Base-by-base conservation (phyloP, 2,797 vertebrate genomes). In the Limnodromus scolopaceus region DNA sequence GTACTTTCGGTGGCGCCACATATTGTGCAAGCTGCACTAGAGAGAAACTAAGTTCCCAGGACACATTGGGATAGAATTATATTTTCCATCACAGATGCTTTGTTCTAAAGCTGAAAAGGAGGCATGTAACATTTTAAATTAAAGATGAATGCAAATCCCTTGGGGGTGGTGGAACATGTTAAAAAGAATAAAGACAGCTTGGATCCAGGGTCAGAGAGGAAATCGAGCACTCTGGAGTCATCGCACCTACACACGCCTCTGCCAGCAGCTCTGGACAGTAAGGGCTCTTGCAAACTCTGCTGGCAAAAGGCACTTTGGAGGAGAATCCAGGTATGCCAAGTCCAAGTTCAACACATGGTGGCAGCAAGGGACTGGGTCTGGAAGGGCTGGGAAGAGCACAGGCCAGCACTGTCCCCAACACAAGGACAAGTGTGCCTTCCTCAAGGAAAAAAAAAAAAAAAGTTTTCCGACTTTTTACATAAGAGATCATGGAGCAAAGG, bases 301-400 rank as follows among this genome's bases (percentile, higher is more conserved):
- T 6, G 14, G 53, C 23, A 30, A 71, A 63, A 75, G 24, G 11
- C 19, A 24, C 4, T 41, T 22, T 0, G 0, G 17, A 46, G 18
- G 16, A 13, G 17, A 6, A 2, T 2, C 13, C 32, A 9, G 32
- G 6, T 2, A 1, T 20, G 43, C n/a, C 61, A 63, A 46, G 18
- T 3, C 39, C 41, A 13, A 23, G 28, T 6, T 16, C 4, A 34
- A 97, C 98, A 97, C 96, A 57, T 1, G 98, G 91, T 88, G 98
- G 98, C 97, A 97, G 96, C 78, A 89, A 69, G 68, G 76, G 34
- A 93, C 61, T 38, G 71, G 34, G 66, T 74, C 18, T 28, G 39
- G 43, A 6, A 54, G 41, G 24, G 18, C 0, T 74, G 39, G 34
- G 54, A 43, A 28, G 18, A 17, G 34, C 28, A 1, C 7, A 24